Conservation (phyloP, 2,113 vertebrate genomes). For the Martes martes region DNA sequence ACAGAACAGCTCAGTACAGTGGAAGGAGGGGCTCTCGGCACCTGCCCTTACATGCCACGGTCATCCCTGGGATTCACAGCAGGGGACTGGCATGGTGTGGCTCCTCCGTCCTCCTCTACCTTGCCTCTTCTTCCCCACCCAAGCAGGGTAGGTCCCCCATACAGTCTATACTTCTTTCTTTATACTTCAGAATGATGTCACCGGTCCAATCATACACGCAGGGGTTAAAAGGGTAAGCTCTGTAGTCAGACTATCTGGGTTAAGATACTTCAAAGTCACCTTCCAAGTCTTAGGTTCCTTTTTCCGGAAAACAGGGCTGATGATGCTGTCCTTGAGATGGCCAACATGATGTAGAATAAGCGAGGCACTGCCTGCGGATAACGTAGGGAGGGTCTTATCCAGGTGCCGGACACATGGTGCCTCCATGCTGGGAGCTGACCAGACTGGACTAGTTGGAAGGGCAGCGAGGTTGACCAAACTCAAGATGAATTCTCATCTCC, state of each 20-base stretch:
- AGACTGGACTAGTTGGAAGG: rapidly evolving
- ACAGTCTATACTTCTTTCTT: background rate
- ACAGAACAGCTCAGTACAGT: background rate
- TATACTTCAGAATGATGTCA: background rate
- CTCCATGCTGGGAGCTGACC: background rate
- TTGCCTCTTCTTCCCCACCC: background rate
- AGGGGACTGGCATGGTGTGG: rapidly evolving
- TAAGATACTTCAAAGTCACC: background rate
- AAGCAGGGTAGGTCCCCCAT: background rate
- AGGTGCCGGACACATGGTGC: rapidly evolving
- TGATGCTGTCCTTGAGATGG: background rate
- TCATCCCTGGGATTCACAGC: background rate
- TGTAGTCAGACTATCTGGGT: background rate
- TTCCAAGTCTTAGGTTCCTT: background rate
- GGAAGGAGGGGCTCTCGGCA: background rate
- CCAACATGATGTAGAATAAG: background rate
- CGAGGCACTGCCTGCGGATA: background rate
- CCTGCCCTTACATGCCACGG: rapidly evolving
- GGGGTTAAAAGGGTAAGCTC: background rate
- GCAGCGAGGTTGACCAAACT: background rate
- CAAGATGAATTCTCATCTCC: background rate
- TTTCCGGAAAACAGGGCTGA: background rate
- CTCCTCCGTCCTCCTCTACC: no score
- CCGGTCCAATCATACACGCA: background rate
- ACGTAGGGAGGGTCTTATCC: rapidly evolving